Conservation (phyloP, 2,113 vertebrate genomes). For the Vulpes vulpes region DNA sequence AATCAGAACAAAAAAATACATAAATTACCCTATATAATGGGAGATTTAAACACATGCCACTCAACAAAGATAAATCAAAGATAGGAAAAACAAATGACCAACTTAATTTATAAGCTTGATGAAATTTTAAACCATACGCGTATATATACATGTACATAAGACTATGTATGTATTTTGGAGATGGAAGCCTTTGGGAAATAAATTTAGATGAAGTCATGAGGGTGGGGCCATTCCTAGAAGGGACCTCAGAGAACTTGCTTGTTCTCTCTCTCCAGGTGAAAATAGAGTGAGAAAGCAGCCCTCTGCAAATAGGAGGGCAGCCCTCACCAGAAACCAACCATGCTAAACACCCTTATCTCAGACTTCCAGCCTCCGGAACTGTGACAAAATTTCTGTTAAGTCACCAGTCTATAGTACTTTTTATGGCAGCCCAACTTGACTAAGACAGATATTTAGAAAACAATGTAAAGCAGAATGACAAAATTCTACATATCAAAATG, state of each 20-base stretch:
- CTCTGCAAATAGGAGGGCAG: background rate
- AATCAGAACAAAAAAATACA: background rate
- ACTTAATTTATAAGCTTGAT: background rate
- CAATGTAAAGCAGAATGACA: background rate
- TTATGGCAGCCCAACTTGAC: background rate
- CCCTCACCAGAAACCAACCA: background rate
- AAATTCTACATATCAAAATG: background rate
- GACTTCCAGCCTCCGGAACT: background rate
- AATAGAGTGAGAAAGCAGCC: background rate
- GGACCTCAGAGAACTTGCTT: background rate
- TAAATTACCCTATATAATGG: background rate
- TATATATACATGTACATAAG: background rate
- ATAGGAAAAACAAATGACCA: background rate
- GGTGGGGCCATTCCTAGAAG: background rate
- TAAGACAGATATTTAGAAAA: background rate
- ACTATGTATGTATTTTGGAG: background rate
- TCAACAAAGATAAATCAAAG: background rate
- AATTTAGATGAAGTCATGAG: background rate
- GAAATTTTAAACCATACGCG: background rate
- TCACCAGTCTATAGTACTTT: background rate
- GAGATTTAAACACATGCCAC: background rate
- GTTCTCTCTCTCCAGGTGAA: background rate
- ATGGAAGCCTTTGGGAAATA: background rate
- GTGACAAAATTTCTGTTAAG: background rate
- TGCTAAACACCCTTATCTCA: background rate